Evolutionary conservation across 2,797 vertebrate species (phyloP).

Genomic region (Catostomus latipinnis): DNA sequence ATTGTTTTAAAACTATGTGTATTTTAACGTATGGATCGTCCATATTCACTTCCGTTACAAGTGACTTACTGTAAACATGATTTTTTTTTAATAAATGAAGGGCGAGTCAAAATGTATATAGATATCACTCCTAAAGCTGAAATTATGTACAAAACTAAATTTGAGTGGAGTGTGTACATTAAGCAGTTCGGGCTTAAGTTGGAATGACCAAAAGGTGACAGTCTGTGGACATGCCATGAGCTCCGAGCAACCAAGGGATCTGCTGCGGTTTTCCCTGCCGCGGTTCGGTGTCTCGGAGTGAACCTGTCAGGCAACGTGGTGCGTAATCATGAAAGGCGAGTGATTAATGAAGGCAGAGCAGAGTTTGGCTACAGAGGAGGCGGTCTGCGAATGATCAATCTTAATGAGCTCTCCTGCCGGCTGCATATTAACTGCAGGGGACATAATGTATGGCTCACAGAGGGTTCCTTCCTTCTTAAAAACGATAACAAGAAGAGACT

Average conservation of each 20-base stretch:
- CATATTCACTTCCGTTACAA: no score
- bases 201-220: slow-evolving; percentile 27
- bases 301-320: slow-evolving; percentile 68
- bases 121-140: no score
- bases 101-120: no score
- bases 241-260: slow-evolving; percentile 55
- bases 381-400: slow-evolving; percentile 78
- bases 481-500: slow-evolving; percentile 74
- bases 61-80: no score
- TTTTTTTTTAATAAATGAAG: no score
- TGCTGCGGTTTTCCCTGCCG: slow-evolving; percentile 62
- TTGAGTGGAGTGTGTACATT: no score
- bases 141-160: no score
- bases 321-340: slow-evolving; percentile 75
- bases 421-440: slow-evolving; percentile 75
- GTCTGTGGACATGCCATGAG: slow-evolving; percentile 56
- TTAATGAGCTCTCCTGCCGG: slow-evolving; percentile 81
- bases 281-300: slow-evolving; percentile 62
- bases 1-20: no score
- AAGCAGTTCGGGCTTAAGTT: no score
- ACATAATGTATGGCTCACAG: slow-evolving; percentile 71
- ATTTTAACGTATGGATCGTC: no score
- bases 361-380: slow-evolving; percentile 70
- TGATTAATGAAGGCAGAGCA: slow-evolving; percentile 79
- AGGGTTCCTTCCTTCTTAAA: slow-evolving; percentile 75